Evolutionary conservation across 1,140 invertebrate genomes (phyloP).

Genomic region (Phortica variegata): DNA sequence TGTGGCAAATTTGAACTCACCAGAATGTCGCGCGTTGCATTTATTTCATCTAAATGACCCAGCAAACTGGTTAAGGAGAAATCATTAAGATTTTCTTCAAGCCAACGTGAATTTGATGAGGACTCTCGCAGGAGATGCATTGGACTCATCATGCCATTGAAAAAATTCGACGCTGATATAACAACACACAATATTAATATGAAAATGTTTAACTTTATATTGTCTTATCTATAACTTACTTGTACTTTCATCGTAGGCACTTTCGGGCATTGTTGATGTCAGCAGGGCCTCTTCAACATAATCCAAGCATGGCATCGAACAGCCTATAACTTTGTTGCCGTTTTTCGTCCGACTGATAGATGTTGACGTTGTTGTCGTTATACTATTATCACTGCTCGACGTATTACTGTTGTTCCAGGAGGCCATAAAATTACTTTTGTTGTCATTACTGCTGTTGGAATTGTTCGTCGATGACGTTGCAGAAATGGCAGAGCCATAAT

Average conservation of each 20-base stretch:
- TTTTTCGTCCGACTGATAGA: neutral
- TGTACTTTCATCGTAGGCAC: conserved; percentile 37
- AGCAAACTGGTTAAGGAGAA: conserved; percentile 81
- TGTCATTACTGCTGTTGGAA: no score
- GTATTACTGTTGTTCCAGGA: no score
- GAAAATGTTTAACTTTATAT: neutral
- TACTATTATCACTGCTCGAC: no score
- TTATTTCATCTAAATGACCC: conserved; percentile 68
- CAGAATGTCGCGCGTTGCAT: conserved; percentile 48
- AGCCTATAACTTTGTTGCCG: no score
- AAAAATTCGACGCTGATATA: conserved; percentile 36
- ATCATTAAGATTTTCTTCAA: conserved; percentile 75
- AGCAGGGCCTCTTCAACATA: conserved; percentile 3
- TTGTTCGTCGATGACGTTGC: no score
- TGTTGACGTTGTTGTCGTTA: neutral
- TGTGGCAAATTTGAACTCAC: conserved; percentile 15
- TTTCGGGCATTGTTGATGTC: conserved; percentile 20
- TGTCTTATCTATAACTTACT: conserved; percentile 21
- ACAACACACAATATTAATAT: neutral
- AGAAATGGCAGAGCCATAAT: no score
- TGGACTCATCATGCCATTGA: conserved; percentile 66
- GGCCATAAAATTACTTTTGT: no score
- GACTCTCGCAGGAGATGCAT: conserved; percentile 72
- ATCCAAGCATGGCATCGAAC: conserved; percentile 16
- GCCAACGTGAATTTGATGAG: conserved; percentile 62